Percentiles rank a stretch among this genome's conserved stretches.
These are phyloP conservation scores for Varroa destructor DNA, from an alignment of 1,140 invertebrate genomes.

Conservation along the genomic window DNA sequence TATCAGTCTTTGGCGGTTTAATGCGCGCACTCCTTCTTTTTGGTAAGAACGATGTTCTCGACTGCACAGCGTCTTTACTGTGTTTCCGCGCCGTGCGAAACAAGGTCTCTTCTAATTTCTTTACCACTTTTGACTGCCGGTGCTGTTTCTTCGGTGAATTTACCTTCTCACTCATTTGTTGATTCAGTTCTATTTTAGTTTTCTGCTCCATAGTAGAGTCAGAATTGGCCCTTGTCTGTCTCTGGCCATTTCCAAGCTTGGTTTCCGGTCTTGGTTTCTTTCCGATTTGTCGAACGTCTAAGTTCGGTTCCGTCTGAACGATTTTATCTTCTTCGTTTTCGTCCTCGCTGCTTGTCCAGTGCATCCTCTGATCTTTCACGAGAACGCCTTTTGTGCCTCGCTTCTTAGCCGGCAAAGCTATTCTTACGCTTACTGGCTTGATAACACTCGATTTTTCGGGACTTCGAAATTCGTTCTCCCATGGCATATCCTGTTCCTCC, in stretches of 20 bases:
- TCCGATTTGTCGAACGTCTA: not conserved
- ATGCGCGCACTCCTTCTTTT: not conserved
- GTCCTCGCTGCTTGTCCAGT: conserved; percentile 16
- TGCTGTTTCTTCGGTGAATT: not conserved
- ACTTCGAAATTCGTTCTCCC: not conserved
- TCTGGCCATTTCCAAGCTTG: not conserved
- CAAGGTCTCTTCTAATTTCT: not conserved
- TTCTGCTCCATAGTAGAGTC: not conserved
- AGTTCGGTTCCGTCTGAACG: not conserved
- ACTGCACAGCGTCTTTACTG: not conserved
- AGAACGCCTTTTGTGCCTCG: not conserved
- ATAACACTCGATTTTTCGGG: not conserved
- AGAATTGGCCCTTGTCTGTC: not conserved
- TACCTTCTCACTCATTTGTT: not conserved
- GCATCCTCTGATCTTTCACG: not conserved
- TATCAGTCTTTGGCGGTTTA: not conserved
- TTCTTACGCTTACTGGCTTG: not conserved
- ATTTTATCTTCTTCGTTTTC: not conserved
- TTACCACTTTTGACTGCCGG: not conserved
- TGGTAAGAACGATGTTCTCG: not conserved
- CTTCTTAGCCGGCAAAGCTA: conserved; percentile 11
- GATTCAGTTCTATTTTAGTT: not conserved
- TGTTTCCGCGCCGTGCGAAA: not conserved
- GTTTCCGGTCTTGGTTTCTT: not conserved
- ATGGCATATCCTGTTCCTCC: not conserved